phyloP scores from a whole-genome alignment of 2,888 invertebrate genomes.

The Euzophera pinguis region DNA sequence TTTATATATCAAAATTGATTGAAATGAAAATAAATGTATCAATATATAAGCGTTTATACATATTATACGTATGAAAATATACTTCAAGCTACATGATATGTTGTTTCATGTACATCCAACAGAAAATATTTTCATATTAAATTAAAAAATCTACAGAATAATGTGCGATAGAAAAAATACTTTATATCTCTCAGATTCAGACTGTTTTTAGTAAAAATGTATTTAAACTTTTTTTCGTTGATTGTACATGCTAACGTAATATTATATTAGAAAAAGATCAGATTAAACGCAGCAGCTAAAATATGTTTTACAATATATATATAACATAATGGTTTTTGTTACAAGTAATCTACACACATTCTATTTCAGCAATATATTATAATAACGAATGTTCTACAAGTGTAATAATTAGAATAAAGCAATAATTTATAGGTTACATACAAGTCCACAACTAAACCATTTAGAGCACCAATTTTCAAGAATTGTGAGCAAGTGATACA shows the following conservation, averaged over 20 bases:
- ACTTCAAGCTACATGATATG: constrained; percentile 4
- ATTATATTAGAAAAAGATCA: background rate
- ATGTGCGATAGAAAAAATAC: constrained; percentile 30
- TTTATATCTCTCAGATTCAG: constrained; percentile 10
- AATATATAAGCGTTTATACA: background rate
- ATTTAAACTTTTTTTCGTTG: constrained; percentile 2
- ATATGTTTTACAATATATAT: too few species aligned
- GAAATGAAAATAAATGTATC: background rate
- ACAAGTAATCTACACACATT: background rate
- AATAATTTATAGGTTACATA: background rate
- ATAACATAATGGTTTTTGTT: too few species aligned
- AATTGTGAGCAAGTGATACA: constrained; percentile 38
- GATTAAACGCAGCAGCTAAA: background rate
- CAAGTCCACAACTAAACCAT: background rate
- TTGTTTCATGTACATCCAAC: constrained; percentile 1
- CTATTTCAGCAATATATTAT: background rate
- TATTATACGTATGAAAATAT: background rate
- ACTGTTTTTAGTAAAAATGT: constrained; percentile 3
- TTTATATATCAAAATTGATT: background rate
- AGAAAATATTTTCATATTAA: background rate
- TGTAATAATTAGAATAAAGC: background rate
- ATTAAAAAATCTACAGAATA: constrained; percentile 17
- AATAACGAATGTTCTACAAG: background rate
- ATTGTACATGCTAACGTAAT: constrained; percentile 1
- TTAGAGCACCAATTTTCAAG: constrained; percentile 47